These are phyloP conservation scores for Pedicia rivosa DNA, from an alignment of 2,888 invertebrate species.

Conservation along the genomic window DNA sequence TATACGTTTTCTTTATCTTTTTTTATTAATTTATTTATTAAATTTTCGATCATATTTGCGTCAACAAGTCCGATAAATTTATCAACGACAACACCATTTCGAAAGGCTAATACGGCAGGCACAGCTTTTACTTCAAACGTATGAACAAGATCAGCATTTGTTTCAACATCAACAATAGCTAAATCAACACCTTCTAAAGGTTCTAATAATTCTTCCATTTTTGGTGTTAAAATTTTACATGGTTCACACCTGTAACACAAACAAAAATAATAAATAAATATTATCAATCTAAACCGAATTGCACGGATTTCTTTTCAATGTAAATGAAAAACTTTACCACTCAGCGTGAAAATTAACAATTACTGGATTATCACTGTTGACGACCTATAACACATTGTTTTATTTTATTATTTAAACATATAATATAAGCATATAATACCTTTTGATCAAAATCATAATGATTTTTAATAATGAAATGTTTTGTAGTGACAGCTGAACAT, in stretches of 20 bases:
- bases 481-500: constrained; percentile 13
- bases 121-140: constrained; percentile 72
- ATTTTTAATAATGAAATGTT: constrained; percentile 42
- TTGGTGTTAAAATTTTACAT: constrained; percentile 72
- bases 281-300: too few relatives aligned
- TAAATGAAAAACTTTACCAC: too few relatives aligned
- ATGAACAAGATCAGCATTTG: constrained; percentile 65
- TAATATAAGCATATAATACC: constrained; percentile 27
- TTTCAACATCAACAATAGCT: constrained; percentile 69
- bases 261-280: too few relatives aligned
- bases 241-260: constrained; percentile 92
- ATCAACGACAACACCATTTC: constrained; percentile 67
- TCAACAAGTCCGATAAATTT: constrained; percentile 80
- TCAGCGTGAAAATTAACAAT: constrained; percentile 84
- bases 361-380: constrained; percentile 72
- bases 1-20: constrained; percentile 11
- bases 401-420: background rate
- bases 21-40: constrained; percentile 44
- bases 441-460: constrained; percentile 64
- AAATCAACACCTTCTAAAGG: constrained; percentile 56
- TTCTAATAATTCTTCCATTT: constrained; percentile 58
- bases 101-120: constrained; percentile 65
- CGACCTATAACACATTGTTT: constrained; percentile 36
- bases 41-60: constrained; percentile 59
- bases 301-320: too few relatives aligned